phyloP scores from a whole-genome alignment of 2,113 vertebrate genomes.

The Puma concolor region DNA sequence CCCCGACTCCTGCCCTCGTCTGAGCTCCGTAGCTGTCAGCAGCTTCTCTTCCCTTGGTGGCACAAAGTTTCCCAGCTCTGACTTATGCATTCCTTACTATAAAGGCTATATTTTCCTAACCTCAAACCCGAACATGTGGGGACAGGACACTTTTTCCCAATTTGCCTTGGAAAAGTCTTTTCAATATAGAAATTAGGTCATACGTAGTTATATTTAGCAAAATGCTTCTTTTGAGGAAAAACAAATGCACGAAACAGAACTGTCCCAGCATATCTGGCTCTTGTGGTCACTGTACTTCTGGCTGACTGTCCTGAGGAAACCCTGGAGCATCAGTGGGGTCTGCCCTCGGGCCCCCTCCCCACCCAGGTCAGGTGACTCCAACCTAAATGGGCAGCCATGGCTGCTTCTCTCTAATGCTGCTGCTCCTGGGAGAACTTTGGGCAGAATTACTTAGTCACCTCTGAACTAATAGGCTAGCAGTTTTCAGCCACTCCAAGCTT shows the following conservation, averaged over 20 bases:
- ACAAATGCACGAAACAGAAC: neutral
- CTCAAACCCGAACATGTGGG: constrained; percentile 66
- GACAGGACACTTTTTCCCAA: neutral
- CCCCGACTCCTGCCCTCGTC: rapidly evolving
- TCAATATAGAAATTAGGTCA: constrained; percentile 57
- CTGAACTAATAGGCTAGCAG: neutral
- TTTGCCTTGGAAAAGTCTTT: constrained; percentile 57
- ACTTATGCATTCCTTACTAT: constrained; percentile 55
- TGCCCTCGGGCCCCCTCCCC: neutral
- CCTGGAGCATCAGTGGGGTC: neutral
- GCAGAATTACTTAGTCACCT: neutral
- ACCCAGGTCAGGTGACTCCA: neutral
- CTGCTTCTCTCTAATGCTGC: neutral
- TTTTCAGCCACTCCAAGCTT: neutral
- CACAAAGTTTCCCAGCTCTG: neutral
- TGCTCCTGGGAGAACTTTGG: rapidly evolving
- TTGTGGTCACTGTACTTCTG: neutral
- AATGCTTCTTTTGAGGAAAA: constrained; percentile 38
- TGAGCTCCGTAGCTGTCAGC: neutral
- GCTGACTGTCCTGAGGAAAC: neutral
- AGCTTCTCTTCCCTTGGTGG: neutral
- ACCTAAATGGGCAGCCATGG: neutral
- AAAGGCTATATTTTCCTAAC: constrained; percentile 64
- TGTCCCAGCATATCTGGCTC: neutral
- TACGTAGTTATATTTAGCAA: constrained; percentile 69